Percentiles rank a stretch among this genome's conserved stretches.
Conservation (phyloP, 1,140 invertebrate species). For the Lepidostoma basale region DNA sequence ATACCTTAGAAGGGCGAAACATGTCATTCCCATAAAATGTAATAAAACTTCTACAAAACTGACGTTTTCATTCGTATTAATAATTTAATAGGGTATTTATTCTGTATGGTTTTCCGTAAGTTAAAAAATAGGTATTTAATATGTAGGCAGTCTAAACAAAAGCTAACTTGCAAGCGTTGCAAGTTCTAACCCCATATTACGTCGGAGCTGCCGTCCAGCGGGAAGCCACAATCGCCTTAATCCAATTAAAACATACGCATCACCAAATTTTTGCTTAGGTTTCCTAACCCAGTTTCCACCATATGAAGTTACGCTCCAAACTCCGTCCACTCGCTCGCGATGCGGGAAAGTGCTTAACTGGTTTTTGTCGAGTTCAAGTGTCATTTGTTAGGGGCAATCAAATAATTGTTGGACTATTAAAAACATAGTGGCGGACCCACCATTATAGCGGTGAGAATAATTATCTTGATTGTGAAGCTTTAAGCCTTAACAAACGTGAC, state of each 20-base stretch:
- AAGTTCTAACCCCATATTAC: slow-evolving; percentile 24
- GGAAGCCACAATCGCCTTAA: slow-evolving; percentile 29
- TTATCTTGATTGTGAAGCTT: slow-evolving; percentile 2
- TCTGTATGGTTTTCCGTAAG: too few relatives aligned
- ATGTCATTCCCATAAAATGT: too few relatives aligned
- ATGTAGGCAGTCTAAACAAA: too few relatives aligned
- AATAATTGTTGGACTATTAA: slow-evolving; percentile 28
- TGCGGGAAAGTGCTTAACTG: slow-evolving; percentile 13
- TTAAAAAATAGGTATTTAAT: too few relatives aligned
- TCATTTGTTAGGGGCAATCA: slow-evolving; percentile 6
- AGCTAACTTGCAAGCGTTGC: slow-evolving; percentile 18
- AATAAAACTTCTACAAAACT: too few relatives aligned
- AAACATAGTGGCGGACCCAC: slow-evolving; percentile 1
- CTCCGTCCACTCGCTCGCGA: not conserved
- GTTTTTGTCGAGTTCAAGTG: slow-evolving; percentile 14
- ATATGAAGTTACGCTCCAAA: not conserved
- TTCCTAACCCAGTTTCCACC: slow-evolving; percentile 41
- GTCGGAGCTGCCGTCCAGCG: not conserved
- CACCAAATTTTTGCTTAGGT: slow-evolving; percentile 45
- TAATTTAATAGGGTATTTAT: too few relatives aligned
- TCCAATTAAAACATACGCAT: slow-evolving; percentile 42
- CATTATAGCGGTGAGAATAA: not conserved
- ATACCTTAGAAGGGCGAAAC: too few relatives aligned
- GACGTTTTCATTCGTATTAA: too few relatives aligned
- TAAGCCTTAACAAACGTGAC: too few relatives aligned